Conservation (phyloP, 2,797 vertebrate species). For the Spondyliosoma cantharus region DNA sequence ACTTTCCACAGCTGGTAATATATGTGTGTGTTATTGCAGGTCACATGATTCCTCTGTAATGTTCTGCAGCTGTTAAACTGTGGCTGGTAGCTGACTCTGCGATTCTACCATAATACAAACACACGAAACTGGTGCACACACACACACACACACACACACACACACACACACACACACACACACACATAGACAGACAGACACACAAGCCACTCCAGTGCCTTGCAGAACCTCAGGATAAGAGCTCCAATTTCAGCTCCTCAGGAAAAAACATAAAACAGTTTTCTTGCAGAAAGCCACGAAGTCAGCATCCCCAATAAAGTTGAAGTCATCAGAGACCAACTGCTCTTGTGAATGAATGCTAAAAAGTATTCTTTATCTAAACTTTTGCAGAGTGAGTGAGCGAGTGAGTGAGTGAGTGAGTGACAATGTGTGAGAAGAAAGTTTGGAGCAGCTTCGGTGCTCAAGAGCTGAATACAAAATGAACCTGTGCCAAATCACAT, state of each 20-base stretch:
- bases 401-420: conserved; percentile 40
- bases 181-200: conserved; percentile 14
- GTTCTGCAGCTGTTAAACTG: conserved; percentile 79
- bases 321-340: conserved; percentile 54
- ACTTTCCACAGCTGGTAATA: conserved; percentile 67
- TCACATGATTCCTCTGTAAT: conserved; percentile 78
- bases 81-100: conserved; percentile 75
- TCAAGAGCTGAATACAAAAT: conserved; percentile 65
- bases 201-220: conserved; percentile 38
- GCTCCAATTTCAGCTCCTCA: conserved; percentile 71
- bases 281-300: conserved; percentile 52
- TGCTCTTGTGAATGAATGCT: conserved; percentile 32
- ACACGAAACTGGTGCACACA: conserved; percentile 36
- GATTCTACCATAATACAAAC: conserved; percentile 56
- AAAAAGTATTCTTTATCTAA: conserved; percentile 4
- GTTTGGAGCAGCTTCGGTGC: conserved; percentile 46
- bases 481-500: conserved; percentile 62
- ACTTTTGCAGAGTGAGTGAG: background rate
- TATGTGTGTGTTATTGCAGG: conserved; percentile 63
- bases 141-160: conserved; percentile 1
- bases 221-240: conserved; percentile 52
- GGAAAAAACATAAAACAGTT: conserved; percentile 31
- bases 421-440: conserved; percentile 45
- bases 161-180: conserved; percentile 10
- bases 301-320: conserved; percentile 64